Evolutionary conservation across 1,140 invertebrate species (phyloP).

Genomic region (Apis florea): DNA sequence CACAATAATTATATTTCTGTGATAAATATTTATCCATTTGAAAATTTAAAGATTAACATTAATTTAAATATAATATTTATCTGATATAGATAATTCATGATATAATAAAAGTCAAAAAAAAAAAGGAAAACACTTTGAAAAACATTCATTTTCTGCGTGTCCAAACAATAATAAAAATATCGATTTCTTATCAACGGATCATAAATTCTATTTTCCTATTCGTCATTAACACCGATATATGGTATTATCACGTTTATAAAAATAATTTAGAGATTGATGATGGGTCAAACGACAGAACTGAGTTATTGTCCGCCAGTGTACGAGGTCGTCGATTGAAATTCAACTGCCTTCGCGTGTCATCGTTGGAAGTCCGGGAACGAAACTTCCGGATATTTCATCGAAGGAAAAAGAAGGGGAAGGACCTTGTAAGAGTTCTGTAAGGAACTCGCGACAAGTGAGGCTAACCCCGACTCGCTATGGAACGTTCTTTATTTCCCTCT

Average conservation of each 20-base stretch:
- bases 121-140: not conserved
- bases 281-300: constrained; percentile 1
- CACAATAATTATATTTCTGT: not conserved
- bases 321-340: constrained; percentile 42
- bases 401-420: constrained; percentile 4
- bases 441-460: constrained; percentile 44
- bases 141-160: not conserved
- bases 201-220: not conserved
- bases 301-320: not conserved
- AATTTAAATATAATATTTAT: no score
- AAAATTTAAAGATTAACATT: not conserved
- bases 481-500: constrained; percentile 28
- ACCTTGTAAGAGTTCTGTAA: constrained; percentile 39
- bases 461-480: not conserved
- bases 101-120: not conserved
- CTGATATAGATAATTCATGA: no score
- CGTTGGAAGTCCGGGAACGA: constrained; percentile 34
- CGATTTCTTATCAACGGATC: not conserved
- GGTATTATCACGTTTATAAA: not conserved
- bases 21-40: no score
- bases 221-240: not conserved
- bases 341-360: constrained; percentile 22
- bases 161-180: not conserved
- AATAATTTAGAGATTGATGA: not conserved
- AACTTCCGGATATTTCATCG: constrained; percentile 46